A percentile compares a stretch with the other conserved stretches of the same genome.
phyloP scores from a whole-genome alignment of 2,888 invertebrate genomes.

The Lydus trimaculatus region DNA sequence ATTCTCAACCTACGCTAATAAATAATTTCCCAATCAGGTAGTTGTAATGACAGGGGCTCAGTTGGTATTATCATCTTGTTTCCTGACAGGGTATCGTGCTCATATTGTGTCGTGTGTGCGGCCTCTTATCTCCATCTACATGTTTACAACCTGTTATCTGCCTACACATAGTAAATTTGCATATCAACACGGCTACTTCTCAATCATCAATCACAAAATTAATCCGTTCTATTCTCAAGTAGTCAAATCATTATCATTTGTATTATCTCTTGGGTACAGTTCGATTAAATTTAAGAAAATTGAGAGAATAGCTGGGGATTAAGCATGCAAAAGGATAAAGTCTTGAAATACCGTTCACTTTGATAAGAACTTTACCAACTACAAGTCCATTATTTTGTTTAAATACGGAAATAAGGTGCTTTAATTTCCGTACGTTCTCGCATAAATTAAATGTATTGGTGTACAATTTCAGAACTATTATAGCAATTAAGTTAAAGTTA shows the following conservation, averaged over 20 bases:
- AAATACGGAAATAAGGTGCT: constrained; percentile 17
- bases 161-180: constrained; percentile 40
- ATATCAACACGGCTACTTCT: constrained; percentile 39
- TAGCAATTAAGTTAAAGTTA: constrained; percentile 27
- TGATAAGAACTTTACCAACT: constrained; percentile 21
- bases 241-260: too few species aligned
- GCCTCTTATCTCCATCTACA: constrained; percentile 41
- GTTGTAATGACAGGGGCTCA: constrained; percentile 30
- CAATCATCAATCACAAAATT: constrained; percentile 29
- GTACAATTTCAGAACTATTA: constrained; percentile 28
- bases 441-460: constrained; percentile 31
- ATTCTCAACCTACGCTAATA: constrained; percentile 21
- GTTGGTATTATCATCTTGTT: constrained; percentile 26
- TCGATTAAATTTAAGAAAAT: background rate
- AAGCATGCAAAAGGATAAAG: background rate
- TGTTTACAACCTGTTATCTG: constrained; percentile 49
- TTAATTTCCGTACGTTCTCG: constrained; percentile 27
- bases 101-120: constrained; percentile 12
- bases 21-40: constrained; percentile 32
- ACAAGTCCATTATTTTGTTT: constrained; percentile 15
- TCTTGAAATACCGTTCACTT: background rate
- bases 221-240: background rate
- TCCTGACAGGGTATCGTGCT: constrained; percentile 27
- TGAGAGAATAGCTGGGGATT: background rate
- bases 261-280: background rate